Evolutionary conservation across 2,888 invertebrate species (phyloP), one percentile per base, ranked within the genome.

Genomic region (Harpalus rufipes): DNA sequence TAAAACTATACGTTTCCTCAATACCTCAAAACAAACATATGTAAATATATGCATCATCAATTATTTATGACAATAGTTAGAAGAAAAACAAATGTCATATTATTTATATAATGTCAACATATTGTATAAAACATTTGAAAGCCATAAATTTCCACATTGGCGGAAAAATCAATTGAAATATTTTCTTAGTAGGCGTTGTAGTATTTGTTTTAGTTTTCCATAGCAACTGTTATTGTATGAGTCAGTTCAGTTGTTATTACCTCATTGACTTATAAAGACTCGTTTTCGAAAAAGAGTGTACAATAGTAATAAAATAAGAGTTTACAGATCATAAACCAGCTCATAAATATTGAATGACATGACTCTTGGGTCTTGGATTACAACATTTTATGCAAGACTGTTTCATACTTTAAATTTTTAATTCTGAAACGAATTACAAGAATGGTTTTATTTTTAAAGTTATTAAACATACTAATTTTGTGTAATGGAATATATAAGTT

Each of bases 201-300:
- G n/a, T 21, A 25, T 68, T 68, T 68, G 68, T 39, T 39, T 68
- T 0, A 63, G 21, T 63, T 63, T 25, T 63, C 63, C 21, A 63
- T 63, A 63, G 63, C 63, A 68, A 41, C 68, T n/a, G 41, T 32
- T 32, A 39, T 51, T 8, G 44, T 51, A 16, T 68, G 68, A 68
- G 25, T 68, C 68, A 68, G 32, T 21, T 32, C 32, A 21, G 16
- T 14, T 39, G 41, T 32, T 68, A 68, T 68, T 68, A 68, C 68
- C 68, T 68, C 68, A 68, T 63, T 63, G 63, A 63, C 63, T 21
- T 63, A 63, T 68, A 68, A 59, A 41, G 63, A 63, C 63, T 21
- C 41, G 68, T 41, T 68, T 68, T 39, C n/a, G 14, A 21, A 63
- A 68, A 68, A 68, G 14, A 32, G 68, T 39, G 68, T 68, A 68